Base-by-base conservation (phyloP, 2,113 vertebrate genomes). In the Strix uralensis region DNA sequence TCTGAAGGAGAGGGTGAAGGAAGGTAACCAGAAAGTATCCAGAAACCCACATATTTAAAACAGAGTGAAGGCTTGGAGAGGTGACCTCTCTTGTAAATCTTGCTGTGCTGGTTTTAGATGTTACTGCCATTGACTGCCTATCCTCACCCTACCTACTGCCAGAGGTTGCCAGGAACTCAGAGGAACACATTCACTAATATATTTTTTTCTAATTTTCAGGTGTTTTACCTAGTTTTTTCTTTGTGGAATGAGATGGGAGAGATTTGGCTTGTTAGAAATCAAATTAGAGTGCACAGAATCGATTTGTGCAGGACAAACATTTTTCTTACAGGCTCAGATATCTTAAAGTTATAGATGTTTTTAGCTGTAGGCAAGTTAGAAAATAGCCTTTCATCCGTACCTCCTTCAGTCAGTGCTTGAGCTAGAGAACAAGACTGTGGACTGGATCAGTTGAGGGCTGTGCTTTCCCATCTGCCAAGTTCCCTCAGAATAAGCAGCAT, bases 61-160 rank as follows among this genome's bases (percentile, higher is more conserved):
- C 51, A 94, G 81, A 86, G 36, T 36, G 58, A 91, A 86, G 66
- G 34, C 81, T 93, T 66, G 32, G 40, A 89, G 88, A 85, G 58
- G 92, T 96, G 92, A 95, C 81, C 34, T 87, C 93, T 93, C 96
- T 94, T 93, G 96, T 94, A 93, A 96, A 90, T 96, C 96, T 97
- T 85, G 96, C 90, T 95, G 54, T 94, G 87, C 96, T 94, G 94
- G 94, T 97, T 97, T 95, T 79, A 71, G 46, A 30, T 85, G 52
- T 87, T 96, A 72, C 66, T 95, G 81, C 73, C 46, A 54, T 63
- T 80, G 58, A 80, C 74, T 93, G 57, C 58, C 49, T 82, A 4
- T 93, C 49, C 78, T 96, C 84, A 73, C 66, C 57, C 44, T 80
- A 4, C 57, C 38, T 85, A 5, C 61, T 94, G 61, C 44, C 47